Conservation (phyloP, 2,113 vertebrate genomes). For the Mus pahari region DNA sequence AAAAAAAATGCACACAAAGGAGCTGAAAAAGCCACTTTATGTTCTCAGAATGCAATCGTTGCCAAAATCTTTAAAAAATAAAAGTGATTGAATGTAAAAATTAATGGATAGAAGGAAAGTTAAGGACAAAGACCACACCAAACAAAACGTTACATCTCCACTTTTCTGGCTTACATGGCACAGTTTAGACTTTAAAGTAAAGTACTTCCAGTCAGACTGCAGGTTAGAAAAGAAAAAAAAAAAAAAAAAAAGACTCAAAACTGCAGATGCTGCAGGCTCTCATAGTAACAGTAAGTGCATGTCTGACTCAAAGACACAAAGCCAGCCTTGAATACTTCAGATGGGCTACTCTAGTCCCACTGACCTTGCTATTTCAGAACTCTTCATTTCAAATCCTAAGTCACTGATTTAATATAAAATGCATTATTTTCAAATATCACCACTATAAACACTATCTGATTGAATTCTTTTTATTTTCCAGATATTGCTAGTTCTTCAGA, state of each 20-base stretch:
- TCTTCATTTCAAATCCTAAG: constrained; percentile 38
- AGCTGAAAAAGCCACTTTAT: background rate
- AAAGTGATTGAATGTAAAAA: background rate
- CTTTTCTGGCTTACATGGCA: background rate
- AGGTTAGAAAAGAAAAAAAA: background rate
- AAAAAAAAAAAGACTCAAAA: background rate
- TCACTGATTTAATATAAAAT: constrained; percentile 44
- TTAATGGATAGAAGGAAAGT: background rate
- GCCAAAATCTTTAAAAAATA: background rate
- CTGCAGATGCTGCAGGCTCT: background rate
- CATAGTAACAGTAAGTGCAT: background rate
- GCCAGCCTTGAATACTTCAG: background rate
- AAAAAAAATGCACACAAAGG: too few species aligned
- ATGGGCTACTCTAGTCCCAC: background rate
- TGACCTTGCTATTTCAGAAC: constrained; percentile 40
- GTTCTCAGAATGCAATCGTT: background rate
- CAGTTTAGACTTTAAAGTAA: background rate
- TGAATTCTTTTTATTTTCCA: constrained; percentile 1
- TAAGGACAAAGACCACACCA: background rate
- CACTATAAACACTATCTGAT: background rate
- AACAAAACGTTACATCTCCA: background rate
- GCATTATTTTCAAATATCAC: constrained; percentile 55
- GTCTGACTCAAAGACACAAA: background rate
- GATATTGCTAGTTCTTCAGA: background rate
- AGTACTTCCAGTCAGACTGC: background rate